These are phyloP conservation scores for Malurus leucopterus DNA, from an alignment of 2,797 vertebrate species.

Conservation along the genomic window DNA sequence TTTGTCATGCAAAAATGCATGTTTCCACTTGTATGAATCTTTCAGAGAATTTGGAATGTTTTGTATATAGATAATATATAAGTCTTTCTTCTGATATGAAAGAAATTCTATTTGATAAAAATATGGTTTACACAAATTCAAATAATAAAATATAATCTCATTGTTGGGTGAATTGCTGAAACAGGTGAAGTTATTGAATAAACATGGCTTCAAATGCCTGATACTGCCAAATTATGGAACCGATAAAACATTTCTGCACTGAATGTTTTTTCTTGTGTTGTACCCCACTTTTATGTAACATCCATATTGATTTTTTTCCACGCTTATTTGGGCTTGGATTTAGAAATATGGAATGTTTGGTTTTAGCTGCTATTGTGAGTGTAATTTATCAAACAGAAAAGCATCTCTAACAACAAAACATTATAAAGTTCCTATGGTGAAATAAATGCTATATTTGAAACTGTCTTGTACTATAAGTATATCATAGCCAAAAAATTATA, in stretches of 20 bases:
- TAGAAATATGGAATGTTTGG: neutral
- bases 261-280: neutral
- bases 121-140: rapidly evolving
- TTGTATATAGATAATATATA: neutral
- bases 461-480: neutral
- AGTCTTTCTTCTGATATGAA: neutral
- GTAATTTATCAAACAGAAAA: neutral
- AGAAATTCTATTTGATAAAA: neutral
- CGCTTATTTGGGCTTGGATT: neutral
- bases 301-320: neutral
- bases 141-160: neutral
- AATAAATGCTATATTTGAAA: neutral
- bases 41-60: neutral
- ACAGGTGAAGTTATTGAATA: neutral
- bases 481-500: neutral
- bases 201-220: neutral
- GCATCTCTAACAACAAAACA: neutral
- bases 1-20: neutral
- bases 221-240: neutral
- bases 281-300: neutral
- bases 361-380: neutral
- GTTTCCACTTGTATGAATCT: neutral
- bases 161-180: neutral
- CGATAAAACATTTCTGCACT: neutral
- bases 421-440: neutral